A percentile compares a stretch with the other conserved stretches of the same genome.
Evolutionary conservation across 2,113 vertebrate species (phyloP).

Genomic region (Plecotus auritus): DNA sequence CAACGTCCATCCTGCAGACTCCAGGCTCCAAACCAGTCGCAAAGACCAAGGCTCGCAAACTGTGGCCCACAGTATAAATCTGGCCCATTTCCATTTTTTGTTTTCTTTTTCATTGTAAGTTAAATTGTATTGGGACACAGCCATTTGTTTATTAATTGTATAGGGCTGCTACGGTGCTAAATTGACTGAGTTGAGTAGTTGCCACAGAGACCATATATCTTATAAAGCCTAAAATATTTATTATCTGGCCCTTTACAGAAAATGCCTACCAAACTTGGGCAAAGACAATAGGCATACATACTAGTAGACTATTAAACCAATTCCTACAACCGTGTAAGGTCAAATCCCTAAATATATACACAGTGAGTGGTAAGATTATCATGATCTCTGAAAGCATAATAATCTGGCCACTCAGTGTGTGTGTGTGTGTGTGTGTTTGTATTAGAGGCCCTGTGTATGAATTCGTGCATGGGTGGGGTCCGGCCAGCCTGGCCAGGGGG

Average conservation of each 20-base stretch:
- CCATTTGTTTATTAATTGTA: not conserved
- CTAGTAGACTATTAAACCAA: not conserved
- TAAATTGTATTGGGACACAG: not conserved
- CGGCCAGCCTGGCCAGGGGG: too few relatives aligned
- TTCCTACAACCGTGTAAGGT: not conserved
- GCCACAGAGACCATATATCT: not conserved
- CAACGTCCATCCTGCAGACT: not conserved
- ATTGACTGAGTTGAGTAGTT: not conserved
- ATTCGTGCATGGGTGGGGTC: too few relatives aligned
- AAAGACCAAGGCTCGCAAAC: not conserved
- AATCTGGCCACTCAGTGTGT: too few relatives aligned
- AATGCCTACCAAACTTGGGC: not conserved
- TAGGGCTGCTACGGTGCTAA: not conserved
- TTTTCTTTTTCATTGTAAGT: not conserved
- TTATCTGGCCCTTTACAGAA: not conserved
- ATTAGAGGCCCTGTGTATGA: too few relatives aligned
- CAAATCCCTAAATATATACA: not conserved
- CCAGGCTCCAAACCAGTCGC: not conserved
- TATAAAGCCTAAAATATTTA: not conserved
- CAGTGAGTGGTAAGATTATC: too few relatives aligned
- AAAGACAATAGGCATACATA: not conserved
- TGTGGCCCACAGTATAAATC: not conserved
- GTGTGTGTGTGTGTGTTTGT: too few relatives aligned
- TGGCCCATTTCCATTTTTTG: fast-evolving
- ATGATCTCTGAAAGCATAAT: too few relatives aligned